Percentiles rank a stretch among this genome's conserved stretches.
These are phyloP conservation scores for Panurus biarmicus DNA, from an alignment of 2,113 vertebrate genomes.

Conservation along the genomic window DNA sequence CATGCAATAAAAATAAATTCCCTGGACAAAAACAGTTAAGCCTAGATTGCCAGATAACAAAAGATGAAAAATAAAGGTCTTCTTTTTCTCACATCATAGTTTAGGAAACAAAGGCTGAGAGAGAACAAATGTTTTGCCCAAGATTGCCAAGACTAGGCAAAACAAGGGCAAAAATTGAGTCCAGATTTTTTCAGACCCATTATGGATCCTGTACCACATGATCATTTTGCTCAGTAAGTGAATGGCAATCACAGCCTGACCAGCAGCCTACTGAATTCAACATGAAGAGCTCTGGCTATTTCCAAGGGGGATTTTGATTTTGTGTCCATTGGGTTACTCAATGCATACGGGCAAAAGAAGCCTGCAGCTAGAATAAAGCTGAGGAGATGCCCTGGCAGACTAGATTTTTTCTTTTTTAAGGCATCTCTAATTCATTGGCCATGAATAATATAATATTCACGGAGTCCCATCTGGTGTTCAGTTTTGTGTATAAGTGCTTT, in stretches of 20 bases:
- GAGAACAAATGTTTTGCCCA: background rate
- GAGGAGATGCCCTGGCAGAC: background rate
- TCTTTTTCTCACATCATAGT: background rate
- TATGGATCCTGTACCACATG: background rate
- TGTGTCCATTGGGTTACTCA: background rate
- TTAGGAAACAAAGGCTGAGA: background rate
- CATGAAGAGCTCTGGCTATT: background rate
- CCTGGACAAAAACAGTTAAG: background rate
- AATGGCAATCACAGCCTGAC: background rate
- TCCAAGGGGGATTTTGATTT: background rate
- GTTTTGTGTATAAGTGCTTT: background rate
- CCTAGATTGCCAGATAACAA: background rate
- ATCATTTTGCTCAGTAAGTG: background rate
- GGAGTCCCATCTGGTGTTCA: conserved; percentile 9
- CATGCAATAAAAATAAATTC: background rate
- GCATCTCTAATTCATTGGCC: background rate
- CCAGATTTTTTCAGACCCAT: background rate
- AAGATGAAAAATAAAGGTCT: background rate
- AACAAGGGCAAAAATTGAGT: background rate
- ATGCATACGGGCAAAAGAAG: background rate
- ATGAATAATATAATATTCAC: conserved; percentile 1
- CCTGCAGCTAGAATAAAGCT: background rate
- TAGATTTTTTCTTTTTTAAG: background rate
- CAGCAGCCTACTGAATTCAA: background rate
- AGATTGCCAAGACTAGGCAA: background rate